Conservation (phyloP, 2,888 invertebrate genomes). For the Plagodis pulveraria region DNA sequence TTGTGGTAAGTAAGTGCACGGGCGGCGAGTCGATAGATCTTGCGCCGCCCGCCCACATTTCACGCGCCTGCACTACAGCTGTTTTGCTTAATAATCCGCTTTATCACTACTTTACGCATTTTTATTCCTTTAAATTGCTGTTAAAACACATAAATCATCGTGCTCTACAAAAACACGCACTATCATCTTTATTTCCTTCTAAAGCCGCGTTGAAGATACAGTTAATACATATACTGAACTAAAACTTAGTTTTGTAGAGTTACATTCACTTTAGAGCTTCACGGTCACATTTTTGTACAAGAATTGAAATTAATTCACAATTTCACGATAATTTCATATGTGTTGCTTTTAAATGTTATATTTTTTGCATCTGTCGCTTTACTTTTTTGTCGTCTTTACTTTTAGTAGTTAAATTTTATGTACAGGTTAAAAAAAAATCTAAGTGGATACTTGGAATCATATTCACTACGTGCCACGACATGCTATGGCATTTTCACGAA, state of each 20-base stretch:
- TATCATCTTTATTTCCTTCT: neutral
- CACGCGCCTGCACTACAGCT: constrained; percentile 78
- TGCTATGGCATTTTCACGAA: too few relatives aligned
- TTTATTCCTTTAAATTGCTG: constrained; percentile 7
- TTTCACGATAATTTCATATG: too few relatives aligned
- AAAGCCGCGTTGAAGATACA: neutral
- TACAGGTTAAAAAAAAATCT: too few relatives aligned
- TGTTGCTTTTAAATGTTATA: too few relatives aligned
- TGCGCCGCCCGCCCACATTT: constrained; percentile 70
- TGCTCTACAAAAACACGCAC: neutral
- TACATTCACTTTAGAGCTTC: neutral
- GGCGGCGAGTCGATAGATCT: constrained; percentile 69
- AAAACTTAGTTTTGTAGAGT: neutral
- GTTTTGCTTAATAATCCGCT: constrained; percentile 72
- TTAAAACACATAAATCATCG: too few relatives aligned
- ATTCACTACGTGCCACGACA: too few relatives aligned
- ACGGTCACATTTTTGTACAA: neutral
- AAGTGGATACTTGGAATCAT: too few relatives aligned
- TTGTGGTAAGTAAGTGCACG: constrained; percentile 77
- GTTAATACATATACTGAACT: neutral
- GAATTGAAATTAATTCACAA: neutral
- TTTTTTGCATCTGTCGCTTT: too few relatives aligned
- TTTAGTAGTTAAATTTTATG: too few relatives aligned
- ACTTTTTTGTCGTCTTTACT: too few relatives aligned
- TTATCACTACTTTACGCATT: constrained; percentile 36